Percentiles rank a stretch among this genome's conserved stretches.
Evolutionary conservation across 1,140 invertebrate genomes (phyloP).

Genomic region (Bathynomus jamesi): DNA sequence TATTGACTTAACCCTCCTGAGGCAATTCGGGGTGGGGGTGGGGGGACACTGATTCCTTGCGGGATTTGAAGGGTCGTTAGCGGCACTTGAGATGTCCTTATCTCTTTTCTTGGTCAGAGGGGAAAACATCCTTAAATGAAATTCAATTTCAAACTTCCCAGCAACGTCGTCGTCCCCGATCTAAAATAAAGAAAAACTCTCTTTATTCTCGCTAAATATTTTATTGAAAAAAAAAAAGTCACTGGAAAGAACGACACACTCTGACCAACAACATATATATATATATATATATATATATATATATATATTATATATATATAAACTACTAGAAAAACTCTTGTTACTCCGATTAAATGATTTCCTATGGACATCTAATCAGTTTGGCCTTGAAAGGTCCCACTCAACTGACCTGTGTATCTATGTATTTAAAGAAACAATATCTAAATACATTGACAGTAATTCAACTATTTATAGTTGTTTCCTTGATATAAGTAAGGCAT

Average conservation of each 20-base stretch:
- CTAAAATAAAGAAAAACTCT: neutral
- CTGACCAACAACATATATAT: neutral
- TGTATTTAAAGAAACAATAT: too few relatives aligned
- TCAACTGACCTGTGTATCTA: too few relatives aligned
- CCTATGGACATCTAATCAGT: too few relatives aligned
- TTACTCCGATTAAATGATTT: too few relatives aligned
- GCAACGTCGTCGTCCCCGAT: neutral
- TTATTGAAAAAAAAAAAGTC: too few relatives aligned
- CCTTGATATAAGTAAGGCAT: too few relatives aligned
- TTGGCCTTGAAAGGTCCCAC: too few relatives aligned
- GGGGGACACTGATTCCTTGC: neutral
- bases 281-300: conserved; percentile 3
- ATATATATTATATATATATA: conserved; percentile 2
- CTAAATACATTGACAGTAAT: too few relatives aligned
- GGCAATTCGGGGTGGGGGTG: neutral
- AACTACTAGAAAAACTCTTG: too few relatives aligned
- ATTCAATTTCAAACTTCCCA: neutral
- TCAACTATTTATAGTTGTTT: too few relatives aligned
- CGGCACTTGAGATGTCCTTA: neutral
- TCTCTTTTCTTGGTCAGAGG: neutral
- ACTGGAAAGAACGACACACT: neutral
- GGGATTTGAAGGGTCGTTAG: neutral
- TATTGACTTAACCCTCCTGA: too few relatives aligned
- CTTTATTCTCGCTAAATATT: neutral
- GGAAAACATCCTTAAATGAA: neutral